A percentile compares a stretch with the other conserved stretches of the same genome.
These are phyloP conservation scores for Haliclona indistincta DNA, from an alignment of 37 sponge, comb jelly and placozoan genomes.

Conservation along the genomic window DNA sequence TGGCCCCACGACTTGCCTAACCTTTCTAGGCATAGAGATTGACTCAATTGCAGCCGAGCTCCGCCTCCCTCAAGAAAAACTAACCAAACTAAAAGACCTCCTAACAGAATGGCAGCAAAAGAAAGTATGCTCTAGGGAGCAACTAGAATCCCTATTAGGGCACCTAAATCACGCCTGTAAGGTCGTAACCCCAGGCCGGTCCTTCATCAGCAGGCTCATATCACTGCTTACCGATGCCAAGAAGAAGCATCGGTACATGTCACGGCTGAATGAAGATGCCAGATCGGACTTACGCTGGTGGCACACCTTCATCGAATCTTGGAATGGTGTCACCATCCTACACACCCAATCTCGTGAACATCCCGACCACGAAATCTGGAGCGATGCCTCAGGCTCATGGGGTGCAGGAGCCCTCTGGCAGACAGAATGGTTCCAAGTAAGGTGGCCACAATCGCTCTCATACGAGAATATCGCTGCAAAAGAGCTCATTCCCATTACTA, in stretches of 20 bases:
- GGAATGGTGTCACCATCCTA: slow-evolving; percentile 22
- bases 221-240: background rate
- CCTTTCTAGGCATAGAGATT: slow-evolving; percentile 39
- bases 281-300: slow-evolving; percentile 12
- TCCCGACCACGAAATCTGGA: background rate
- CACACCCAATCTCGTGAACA: background rate
- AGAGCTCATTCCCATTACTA: slow-evolving; percentile 36
- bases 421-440: slow-evolving; percentile 2
- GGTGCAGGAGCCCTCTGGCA: slow-evolving; percentile 20
- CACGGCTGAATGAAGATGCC: slow-evolving; percentile 11
- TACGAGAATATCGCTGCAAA: slow-evolving; percentile 15
- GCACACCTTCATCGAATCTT: background rate
- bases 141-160: background rate
- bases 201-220: slow-evolving; percentile 8
- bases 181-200: slow-evolving; percentile 18
- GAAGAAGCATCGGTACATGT: background rate
- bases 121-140: background rate
- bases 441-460: background rate
- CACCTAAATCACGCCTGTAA: slow-evolving; percentile 2
- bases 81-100: background rate
- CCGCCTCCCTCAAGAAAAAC: background rate
- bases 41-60: slow-evolving; percentile 12
- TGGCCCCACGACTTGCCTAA: slow-evolving; percentile 25
- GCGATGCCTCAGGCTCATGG: slow-evolving; percentile 47
- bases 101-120: background rate